Percentiles rank a stretch among this genome's conserved stretches.
phyloP scores from a whole-genome alignment of 2,888 invertebrate species.

The Rosalia funebris region DNA sequence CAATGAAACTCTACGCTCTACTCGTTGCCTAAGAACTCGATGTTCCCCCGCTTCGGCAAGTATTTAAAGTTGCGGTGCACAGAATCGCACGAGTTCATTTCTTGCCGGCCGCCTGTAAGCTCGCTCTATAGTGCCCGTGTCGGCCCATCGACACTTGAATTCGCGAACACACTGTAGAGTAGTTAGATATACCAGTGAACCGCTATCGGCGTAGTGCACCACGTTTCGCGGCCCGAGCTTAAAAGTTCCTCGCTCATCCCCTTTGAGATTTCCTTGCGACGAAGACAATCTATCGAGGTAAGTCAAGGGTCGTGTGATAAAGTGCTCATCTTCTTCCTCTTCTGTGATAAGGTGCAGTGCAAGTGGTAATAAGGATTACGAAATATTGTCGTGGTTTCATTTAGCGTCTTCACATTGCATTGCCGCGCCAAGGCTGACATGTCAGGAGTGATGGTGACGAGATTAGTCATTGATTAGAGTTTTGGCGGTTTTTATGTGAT shows the following conservation, averaged over 20 bases:
- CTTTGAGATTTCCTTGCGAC: neutral
- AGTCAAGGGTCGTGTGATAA: constrained; percentile 21
- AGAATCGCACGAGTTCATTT: constrained; percentile 71
- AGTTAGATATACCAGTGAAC: constrained; percentile 25
- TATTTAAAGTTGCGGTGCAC: constrained; percentile 71
- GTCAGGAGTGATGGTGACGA: constrained; percentile 15
- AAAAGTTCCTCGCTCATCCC: constrained; percentile 12
- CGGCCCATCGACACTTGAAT: constrained; percentile 37
- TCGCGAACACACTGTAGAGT: constrained; percentile 45
- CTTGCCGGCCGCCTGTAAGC: constrained; percentile 63
- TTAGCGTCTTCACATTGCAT: constrained; percentile 6
- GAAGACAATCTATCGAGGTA: constrained; percentile 19
- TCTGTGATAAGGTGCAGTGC: constrained; percentile 27
- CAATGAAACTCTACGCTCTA: constrained; percentile 66
- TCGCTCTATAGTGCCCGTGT: constrained; percentile 50
- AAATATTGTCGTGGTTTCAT: neutral
- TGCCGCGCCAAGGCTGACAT: neutral
- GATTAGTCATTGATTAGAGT: neutral
- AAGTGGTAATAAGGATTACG: constrained; percentile 24
- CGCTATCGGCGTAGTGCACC: constrained; percentile 33
- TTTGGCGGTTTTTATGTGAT: neutral
- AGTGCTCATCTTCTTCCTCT: constrained; percentile 24
- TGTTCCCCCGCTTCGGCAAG: constrained; percentile 69
- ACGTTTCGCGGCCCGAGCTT: constrained; percentile 9
- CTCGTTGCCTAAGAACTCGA: constrained; percentile 69